Percentiles rank a stretch among this genome's conserved stretches.
Conservation (phyloP, 1,140 invertebrate genomes). For the Oreohelix idahoensis region DNA sequence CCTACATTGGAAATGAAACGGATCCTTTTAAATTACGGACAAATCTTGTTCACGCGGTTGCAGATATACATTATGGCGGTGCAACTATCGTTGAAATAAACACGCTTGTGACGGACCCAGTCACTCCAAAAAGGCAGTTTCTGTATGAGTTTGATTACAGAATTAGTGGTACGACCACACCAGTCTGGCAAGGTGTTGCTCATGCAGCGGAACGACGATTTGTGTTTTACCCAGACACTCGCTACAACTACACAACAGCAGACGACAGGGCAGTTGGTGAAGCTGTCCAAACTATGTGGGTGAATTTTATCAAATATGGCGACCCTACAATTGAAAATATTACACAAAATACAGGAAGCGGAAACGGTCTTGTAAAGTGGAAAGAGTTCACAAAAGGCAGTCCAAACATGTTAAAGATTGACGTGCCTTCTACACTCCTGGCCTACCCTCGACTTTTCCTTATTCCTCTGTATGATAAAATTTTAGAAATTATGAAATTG, state of each 20-base stretch:
- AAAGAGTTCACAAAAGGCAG: neutral
- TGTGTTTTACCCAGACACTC: slow-evolving; percentile 4
- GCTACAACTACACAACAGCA: neutral
- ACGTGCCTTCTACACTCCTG: neutral
- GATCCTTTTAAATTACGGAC: neutral
- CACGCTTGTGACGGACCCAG: too few species aligned
- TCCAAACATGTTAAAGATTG: neutral
- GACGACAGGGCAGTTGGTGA: neutral
- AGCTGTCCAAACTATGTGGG: neutral
- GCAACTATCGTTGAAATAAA: neutral
- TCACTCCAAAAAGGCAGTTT: neutral
- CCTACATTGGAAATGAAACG: neutral
- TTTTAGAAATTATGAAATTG: neutral
- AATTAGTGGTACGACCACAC: neutral
- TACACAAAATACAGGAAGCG: too few species aligned
- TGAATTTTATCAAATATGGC: neutral
- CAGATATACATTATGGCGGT: neutral
- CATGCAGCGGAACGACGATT: neutral
- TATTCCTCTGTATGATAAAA: neutral
- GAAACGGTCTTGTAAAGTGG: neutral
- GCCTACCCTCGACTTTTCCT: neutral
- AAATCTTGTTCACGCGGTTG: neutral
- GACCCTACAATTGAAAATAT: neutral
- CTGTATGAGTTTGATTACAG: slow-evolving; percentile 18
- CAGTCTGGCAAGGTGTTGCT: neutral